Base-by-base conservation (phyloP, 2,113 vertebrate genomes). In the Megalops atlanticus region DNA sequence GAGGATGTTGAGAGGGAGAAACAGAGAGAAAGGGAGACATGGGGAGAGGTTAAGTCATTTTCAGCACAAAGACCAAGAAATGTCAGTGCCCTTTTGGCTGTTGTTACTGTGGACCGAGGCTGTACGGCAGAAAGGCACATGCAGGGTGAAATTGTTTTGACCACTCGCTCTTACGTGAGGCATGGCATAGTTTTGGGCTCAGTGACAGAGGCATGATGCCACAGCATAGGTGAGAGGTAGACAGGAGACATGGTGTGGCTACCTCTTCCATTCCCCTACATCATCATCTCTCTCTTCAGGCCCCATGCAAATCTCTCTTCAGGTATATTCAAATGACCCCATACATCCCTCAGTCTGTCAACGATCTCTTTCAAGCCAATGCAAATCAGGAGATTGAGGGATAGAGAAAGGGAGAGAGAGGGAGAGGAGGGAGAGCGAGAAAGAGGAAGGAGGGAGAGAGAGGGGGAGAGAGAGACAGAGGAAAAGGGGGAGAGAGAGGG, bases 301-400 rank as follows among this genome's bases (percentile, higher is more conserved):
- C 71, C 49, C 35, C 82, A 94, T 92, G 92, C 93, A 93, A 94
- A 94, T 86, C n/a, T 39, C 10, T 33, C 54, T 36, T 31, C 43
- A 1, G 8, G 41, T 40, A 38, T 69, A 82, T 82, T 77, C 81
- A 82, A 77, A 77, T 82, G 39, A 35, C n/a, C 76, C 27, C 82
- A 93, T 91, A 91, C 90, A 92, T 92, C 92, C 91, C n/a, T 40
- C 31, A 77, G 81, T 36, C 64, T 83, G 74, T 90, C 89, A 92
- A 91, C 89, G 89, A 88, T 82, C 85, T 86, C 89, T 91, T 94
- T 93, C 85, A 92, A 86, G 81, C 82, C 78, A 27, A 94, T 92
- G 92, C 93, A 94, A 94, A 94, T 92, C 52, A 81, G 33, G 47
- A 70, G 73, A 80, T 58, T 87, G 72, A 82, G 52, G 82, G 85